Conservation (phyloP, 92 coral and sea anemone species). For the Metridium senile region DNA sequence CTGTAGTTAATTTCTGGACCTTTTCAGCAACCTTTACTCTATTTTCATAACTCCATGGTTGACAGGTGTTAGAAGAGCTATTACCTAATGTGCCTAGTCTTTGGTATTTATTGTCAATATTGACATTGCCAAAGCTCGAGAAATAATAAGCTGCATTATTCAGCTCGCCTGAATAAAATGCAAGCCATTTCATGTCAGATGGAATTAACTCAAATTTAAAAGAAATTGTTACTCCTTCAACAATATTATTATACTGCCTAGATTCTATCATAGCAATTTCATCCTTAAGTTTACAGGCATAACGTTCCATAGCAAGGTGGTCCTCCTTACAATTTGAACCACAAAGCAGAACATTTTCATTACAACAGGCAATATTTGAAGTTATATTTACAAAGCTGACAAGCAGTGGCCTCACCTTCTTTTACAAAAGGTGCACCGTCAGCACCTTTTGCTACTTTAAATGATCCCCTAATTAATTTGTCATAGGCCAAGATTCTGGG, state of each 20-base stretch:
- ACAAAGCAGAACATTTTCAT: constrained; percentile 29
- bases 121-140: constrained; percentile 55
- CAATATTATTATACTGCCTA: neutral
- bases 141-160: constrained; percentile 55
- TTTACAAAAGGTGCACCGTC: constrained; percentile 34
- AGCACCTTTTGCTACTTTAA: constrained; percentile 26
- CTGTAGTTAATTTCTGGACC: constrained; percentile 13
- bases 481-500: constrained; percentile 32
- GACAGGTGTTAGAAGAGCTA: constrained; percentile 47
- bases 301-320: neutral
- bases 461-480: constrained; percentile 18
- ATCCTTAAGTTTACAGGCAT: neutral
- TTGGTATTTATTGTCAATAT: constrained; percentile 43
- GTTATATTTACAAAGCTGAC: constrained; percentile 17
- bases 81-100: constrained; percentile 54
- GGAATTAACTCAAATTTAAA: constrained; percentile 54
- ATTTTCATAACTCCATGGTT: constrained; percentile 60
- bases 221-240: neutral
- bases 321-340: constrained; percentile 36
- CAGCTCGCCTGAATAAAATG: constrained; percentile 47
- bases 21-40: constrained; percentile 45
- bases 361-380: neutral
- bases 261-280: neutral
- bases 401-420: constrained; percentile 22
- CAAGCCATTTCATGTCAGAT: constrained; percentile 56